Evolutionary conservation across 2,113 vertebrate genomes (phyloP).

Genomic region (Alouatta palliata): DNA sequence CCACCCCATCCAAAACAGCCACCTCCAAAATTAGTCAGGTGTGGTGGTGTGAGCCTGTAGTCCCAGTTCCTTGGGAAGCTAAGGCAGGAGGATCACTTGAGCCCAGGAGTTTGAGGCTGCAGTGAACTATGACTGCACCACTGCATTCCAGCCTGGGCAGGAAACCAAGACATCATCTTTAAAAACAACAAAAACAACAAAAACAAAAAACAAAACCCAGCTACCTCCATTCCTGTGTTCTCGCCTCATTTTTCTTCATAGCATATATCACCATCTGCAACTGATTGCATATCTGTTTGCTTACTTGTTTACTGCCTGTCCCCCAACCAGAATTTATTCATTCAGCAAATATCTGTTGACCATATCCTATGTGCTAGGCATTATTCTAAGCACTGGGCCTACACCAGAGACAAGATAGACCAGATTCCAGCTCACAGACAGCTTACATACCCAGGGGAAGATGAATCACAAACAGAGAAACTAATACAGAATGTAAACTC

Average conservation of each 20-base stretch:
- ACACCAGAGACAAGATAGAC: neutral
- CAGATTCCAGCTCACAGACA: neutral
- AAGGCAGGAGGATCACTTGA: no score
- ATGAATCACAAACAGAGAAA: neutral
- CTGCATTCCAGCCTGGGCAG: no score
- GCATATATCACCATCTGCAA: neutral
- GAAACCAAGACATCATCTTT: no score
- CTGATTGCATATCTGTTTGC: neutral
- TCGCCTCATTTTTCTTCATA: neutral
- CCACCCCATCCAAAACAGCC: accelerated
- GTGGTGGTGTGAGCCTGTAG: no score
- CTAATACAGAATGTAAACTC: neutral
- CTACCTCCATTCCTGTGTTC: neutral
- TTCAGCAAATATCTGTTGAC: neutral
- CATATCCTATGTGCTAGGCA: neutral
- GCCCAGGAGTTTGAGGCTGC: no score
- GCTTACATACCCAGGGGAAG: neutral
- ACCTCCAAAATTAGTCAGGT: neutral
- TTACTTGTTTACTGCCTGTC: neutral
- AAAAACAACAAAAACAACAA: no score
- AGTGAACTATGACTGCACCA: no score
- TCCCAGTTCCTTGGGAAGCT: no score
- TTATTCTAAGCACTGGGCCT: neutral
- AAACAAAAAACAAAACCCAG: no score
- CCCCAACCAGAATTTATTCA: neutral